A percentile compares a stretch with the other conserved stretches of the same genome.
Evolutionary conservation across 92 coral and sea anemone genomes (phyloP).

Genomic region (Epizoanthus scotinus): DNA sequence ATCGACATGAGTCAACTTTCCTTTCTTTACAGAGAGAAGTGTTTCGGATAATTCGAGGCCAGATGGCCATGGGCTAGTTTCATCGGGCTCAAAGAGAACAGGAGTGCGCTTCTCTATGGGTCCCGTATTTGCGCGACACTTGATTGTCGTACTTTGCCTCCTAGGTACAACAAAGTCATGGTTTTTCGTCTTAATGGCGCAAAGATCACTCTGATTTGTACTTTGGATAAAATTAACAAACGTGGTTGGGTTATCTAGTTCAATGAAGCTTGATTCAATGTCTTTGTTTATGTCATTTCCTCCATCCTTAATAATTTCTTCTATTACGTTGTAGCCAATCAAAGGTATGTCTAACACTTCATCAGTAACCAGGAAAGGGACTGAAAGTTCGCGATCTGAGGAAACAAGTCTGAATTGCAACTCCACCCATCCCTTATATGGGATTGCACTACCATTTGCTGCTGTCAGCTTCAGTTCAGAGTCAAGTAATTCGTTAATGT

Average conservation of each 20-base stretch:
- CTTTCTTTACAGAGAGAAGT: slow-evolving; percentile 51
- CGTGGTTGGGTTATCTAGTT: slow-evolving; percentile 28
- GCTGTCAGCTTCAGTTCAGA: slow-evolving; percentile 52
- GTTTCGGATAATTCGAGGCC: slow-evolving; percentile 52
- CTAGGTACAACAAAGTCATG: slow-evolving; percentile 46
- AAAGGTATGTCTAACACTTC: slow-evolving; percentile 47
- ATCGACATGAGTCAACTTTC: slow-evolving; percentile 54
- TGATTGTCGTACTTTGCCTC: slow-evolving; percentile 24
- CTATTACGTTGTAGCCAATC: slow-evolving; percentile 58
- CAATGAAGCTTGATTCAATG: slow-evolving; percentile 24
- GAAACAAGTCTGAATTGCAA: slow-evolving; percentile 53
- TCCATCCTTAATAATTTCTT: slow-evolving; percentile 39
- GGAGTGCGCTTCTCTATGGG: slow-evolving; percentile 43
- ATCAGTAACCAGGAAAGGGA: slow-evolving; percentile 53
- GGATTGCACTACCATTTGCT: slow-evolving; percentile 56
- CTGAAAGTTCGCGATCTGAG: slow-evolving; percentile 23
- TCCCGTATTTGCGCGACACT: slow-evolving; percentile 49
- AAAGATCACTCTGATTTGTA: slow-evolving; percentile 31
- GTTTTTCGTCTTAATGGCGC: slow-evolving; percentile 39
- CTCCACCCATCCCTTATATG: slow-evolving; percentile 60
- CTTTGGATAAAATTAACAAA: slow-evolving; percentile 39
- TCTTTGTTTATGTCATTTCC: slow-evolving; percentile 16
- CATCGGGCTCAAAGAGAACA: slow-evolving; percentile 62
- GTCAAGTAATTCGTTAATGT: slow-evolving; percentile 44
- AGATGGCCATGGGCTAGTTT: slow-evolving; percentile 42